Base-by-base conservation (phyloP, 1,140 invertebrate genomes). In the Campoletis sonorensis region DNA sequence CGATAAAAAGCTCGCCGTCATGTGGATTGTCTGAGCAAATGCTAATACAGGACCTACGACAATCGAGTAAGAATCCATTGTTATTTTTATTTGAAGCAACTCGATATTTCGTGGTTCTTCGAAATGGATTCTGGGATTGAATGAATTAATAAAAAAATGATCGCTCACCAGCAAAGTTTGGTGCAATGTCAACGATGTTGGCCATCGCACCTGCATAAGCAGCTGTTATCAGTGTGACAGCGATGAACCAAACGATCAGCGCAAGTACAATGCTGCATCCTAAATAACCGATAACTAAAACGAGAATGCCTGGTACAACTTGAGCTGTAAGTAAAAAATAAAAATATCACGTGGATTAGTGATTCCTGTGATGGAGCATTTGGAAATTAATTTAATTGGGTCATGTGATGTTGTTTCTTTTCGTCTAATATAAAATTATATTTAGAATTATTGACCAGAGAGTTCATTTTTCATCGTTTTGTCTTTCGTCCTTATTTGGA, bases 141-240 rank as follows among this genome's bases (percentile, higher is more conserved):
- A n/a, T 8, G 40, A 45, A 10, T 45, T 7, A 13, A 8, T n/a
- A n/a, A n/a, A 58, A 58, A 58, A 58, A 58, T 58, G 54, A 58
- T n/a, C 1, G 54, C 77, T 87, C 85, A 93, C 93, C 93, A 79
- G 95, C 95, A 85, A 95, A 94, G 91, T 95, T 96, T 54, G 95
- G 95, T 10, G 95, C 94, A 76, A 96, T 95, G 85, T 96, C 95
- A 21, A 96, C 95, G 83, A 96, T 94, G 85, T 94, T 95, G 0
- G 95, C 95, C 95, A 96, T 96, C n/a, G 95, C 95, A 75, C 95
- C 95, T 8, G 95, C 95, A 87, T 96, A 96, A 1, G 94, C 93
- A 49, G 95, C 94, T 61, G 95, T 95, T 83, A 96, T 95, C 27
- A 95, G 90, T 72, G 94, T 95, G n/a, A 96, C 95, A 40, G 95